Base-by-base conservation (phyloP, 2,797 vertebrate genomes). In the Ataeniobius toweri region DNA sequence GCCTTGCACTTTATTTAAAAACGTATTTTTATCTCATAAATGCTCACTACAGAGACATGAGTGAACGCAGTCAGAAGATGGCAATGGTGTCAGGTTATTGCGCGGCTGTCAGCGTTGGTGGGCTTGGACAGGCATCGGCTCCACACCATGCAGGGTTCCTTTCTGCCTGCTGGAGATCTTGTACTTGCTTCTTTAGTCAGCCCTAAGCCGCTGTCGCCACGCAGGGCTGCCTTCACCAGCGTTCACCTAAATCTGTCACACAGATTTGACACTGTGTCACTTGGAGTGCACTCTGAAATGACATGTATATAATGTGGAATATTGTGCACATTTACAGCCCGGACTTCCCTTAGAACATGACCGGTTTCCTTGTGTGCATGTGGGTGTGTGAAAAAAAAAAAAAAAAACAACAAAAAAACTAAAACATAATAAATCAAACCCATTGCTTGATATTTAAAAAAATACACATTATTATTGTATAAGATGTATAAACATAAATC, bases 181-280 rank as follows among this genome's bases (percentile, higher is more conserved):
- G 95, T 93, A 94, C 89, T 95, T 96, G 96, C 92, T 92, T 95
- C 95, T 96, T 94, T 95, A 95, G 94, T 96, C 95, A 94, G 96
- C 92, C 95, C 90, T 96, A 91, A 96, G 96, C 95, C 90, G 94
- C 95, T 92, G 96, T 97, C 96, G 96, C 96, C 96, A 91, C 95
- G 95, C 95, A 95, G 96, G 95, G 96, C 93, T 95, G 94, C 95
- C 95, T 95, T 96, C 96, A 92, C 96, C 95, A 94, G 96, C 95
- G 94, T 97, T 99, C 97, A 99, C 98, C 97, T 98, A 97, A 99
- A 99, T 99, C 97, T 99, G 98, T 99, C 97, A 98, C 95, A 96
- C 97, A 98, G 97, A 99, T 99, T 98, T 99, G 98, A 98, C 97
- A 97, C 97, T 89, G 92, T 95, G 95, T 97, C 96, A 96, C 97